Conservation (phyloP, 2,113 vertebrate species). For the Hydropotes inermis region DNA sequence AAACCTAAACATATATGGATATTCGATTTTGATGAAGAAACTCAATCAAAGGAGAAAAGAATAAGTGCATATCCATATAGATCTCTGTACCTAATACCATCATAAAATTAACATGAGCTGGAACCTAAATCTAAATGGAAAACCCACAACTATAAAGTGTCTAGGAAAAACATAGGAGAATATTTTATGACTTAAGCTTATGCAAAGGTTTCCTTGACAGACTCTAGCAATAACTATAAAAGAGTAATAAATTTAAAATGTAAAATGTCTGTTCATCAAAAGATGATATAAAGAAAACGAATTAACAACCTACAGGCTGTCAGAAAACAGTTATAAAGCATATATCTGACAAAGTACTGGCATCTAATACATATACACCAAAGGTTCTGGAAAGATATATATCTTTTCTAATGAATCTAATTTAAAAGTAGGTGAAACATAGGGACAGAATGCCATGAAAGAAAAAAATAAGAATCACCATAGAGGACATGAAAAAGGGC, state of each 20-base stretch:
- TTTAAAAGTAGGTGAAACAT: background rate
- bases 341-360: background rate
- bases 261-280: background rate
- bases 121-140: background rate
- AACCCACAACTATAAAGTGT: background rate
- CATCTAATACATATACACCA: background rate
- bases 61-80: rapidly evolving
- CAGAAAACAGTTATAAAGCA: background rate
- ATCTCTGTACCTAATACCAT: too few relatives aligned
- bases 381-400: background rate
- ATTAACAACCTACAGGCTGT: background rate
- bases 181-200: background rate
- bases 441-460: background rate
- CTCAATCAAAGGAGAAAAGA: background rate
- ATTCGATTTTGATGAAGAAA: background rate
- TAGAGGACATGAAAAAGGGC: background rate
- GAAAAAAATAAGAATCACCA: background rate
- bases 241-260: background rate
- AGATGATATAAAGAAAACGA: background rate
- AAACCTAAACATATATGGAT: rapidly evolving
- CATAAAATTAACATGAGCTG: background rate
- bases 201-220: background rate
- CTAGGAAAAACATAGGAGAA: background rate
- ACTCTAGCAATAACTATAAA: background rate
- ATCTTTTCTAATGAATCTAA: background rate